phyloP scores from a whole-genome alignment of 2,797 vertebrate genomes.

The Bradypodion pumilum region DNA sequence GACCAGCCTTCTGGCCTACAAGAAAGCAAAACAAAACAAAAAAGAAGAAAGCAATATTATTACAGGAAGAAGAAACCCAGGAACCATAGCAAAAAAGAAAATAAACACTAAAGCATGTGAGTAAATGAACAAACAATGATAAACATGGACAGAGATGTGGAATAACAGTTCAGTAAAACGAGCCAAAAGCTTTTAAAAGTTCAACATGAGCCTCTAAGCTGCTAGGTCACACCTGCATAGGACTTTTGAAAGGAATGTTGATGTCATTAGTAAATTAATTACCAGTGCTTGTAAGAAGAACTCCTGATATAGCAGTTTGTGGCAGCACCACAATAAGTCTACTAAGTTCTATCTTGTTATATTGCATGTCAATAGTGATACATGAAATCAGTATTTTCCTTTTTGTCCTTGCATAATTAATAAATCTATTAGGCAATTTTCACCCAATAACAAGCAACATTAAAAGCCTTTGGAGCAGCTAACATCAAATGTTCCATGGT shows the following conservation, averaged over 20 bases:
- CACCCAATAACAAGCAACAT: too few species aligned
- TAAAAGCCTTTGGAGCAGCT: too few species aligned
- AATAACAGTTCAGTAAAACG: constrained; percentile 13
- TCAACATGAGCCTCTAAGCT: neutral
- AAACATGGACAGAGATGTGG: constrained; percentile 1
- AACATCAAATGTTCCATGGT: too few species aligned
- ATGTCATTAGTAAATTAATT: neutral
- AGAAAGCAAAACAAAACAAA: constrained; percentile 30
- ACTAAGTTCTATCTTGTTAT: neutral
- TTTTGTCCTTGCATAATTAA: too few species aligned
- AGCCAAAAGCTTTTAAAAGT: neutral
- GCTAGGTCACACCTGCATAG: neutral
- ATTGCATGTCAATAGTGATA: neutral
- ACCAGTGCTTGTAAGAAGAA: neutral
- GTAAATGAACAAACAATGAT: constrained; percentile 23
- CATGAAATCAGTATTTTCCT: neutral
- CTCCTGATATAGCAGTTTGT: neutral
- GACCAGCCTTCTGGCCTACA: neutral
- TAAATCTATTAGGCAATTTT: too few species aligned
- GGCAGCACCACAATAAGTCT: neutral
- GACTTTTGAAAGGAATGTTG: neutral
- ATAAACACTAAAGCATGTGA: constrained; percentile 26
- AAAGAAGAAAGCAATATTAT: constrained; percentile 30
- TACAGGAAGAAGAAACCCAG: constrained; percentile 9
- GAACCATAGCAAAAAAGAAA: constrained; percentile 24